A percentile compares a stretch with the other conserved stretches of the same genome.
Evolutionary conservation across 92 coral and sea anemone genomes (phyloP).

Genomic region (Epizoanthus illoricatus): DNA sequence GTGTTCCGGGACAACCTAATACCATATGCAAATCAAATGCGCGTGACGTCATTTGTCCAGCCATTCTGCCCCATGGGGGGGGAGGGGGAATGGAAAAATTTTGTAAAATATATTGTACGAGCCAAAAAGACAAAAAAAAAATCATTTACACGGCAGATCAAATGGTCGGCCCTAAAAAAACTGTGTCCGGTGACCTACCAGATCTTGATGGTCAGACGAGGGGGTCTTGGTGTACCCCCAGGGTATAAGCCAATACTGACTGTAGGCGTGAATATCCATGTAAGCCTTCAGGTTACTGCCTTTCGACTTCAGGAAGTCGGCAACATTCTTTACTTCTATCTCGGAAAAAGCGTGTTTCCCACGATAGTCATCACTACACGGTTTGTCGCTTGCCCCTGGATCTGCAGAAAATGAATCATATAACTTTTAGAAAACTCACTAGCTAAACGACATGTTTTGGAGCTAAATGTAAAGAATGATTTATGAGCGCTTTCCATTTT

Average conservation of each 20-base stretch:
- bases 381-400: conserved; percentile 45
- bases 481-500: too few species aligned
- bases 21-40: too few species aligned
- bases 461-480: too few species aligned
- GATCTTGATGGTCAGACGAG: conserved; percentile 54
- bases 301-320: conserved; percentile 56
- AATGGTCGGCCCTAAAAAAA: too few species aligned
- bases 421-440: not conserved
- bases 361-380: conserved; percentile 70
- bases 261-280: conserved; percentile 80
- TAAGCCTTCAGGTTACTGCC: conserved; percentile 40
- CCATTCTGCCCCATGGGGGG: too few species aligned
- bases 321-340: conserved; percentile 64
- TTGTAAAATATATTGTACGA: too few species aligned
- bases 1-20: too few species aligned
- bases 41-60: too few species aligned
- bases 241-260: conserved; percentile 82
- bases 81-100: too few species aligned
- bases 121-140: too few species aligned
- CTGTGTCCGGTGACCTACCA: conserved; percentile 45
- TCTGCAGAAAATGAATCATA: not conserved
- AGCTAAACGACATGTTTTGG: too few species aligned
- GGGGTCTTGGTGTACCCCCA: conserved; percentile 67
- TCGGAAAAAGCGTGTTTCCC: conserved; percentile 77
- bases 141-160: too few species aligned